Base-by-base conservation (phyloP, 2,113 vertebrate genomes). In the Rhodinocichla rosea region DNA sequence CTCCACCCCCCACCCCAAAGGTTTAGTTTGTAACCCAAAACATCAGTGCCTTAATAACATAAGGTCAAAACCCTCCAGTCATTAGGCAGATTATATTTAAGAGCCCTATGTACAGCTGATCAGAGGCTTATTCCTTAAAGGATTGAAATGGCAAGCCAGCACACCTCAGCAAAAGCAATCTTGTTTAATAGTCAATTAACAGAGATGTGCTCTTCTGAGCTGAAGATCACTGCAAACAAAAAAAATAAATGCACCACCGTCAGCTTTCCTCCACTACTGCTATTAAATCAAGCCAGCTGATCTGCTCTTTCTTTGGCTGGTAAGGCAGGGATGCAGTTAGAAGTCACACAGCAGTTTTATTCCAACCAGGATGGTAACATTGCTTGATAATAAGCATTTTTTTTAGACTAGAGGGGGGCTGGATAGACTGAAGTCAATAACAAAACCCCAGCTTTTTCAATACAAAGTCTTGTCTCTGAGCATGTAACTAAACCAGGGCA, bases 81-180 rank as follows among this genome's bases (percentile, higher is more conserved):
- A 83, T 83, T 78, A 95, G 88, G 90, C 79, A 94, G 94, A 89
- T 75, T 90, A 86, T 64, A 81, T 80, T 91, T 92, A 91, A 90
- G 68, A 90, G 56, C 79, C 37, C n/a, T 45, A 18, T 63, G 63
- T 47, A 85, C 91, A 79, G 94, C 78, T 92, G 62, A 95, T 91
- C 87, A 92, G 89, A 94, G 89, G 56, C 62, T 88, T 88, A 94
- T 30, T 94, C 92, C 92, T 83, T 90, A 90, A 94, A 93, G 93
- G 90, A 88, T 5, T 88, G 75, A 62, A 64, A 77, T 0, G 24
- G 67, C 70, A 68, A 85, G 93, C 44, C 62, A 57, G 92, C 1
- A 1, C 68, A 78, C 82, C 90, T 88, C 94, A 91, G 90, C 76
- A 42, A 90, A 42, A 90, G 71, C 92, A 83, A 92, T 70, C 85